These are phyloP conservation scores for Margaritifera margaritifera DNA, from an alignment of 2,888 invertebrate genomes.

Conservation along the genomic window DNA sequence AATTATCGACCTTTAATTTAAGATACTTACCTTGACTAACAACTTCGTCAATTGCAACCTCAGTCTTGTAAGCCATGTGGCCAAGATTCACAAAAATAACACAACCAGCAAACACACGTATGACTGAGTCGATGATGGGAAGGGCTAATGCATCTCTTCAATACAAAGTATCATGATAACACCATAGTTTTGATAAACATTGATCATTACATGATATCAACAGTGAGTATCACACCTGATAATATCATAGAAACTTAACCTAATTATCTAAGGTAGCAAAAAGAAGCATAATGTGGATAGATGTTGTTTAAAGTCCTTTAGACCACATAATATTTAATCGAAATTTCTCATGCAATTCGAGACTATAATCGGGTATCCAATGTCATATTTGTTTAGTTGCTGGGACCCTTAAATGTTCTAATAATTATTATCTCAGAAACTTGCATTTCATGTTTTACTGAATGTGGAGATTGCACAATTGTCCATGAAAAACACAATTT, in stretches of 20 bases:
- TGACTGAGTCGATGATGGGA: conserved; percentile 56
- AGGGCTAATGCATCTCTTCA: conserved; percentile 55
- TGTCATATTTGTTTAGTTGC: no score
- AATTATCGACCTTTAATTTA: neutral
- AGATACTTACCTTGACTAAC: conserved; percentile 50
- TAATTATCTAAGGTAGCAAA: neutral
- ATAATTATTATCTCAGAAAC: no score
- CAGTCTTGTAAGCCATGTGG: conserved; percentile 55
- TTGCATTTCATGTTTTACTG: no score
- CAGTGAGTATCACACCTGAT: neutral
- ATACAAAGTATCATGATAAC: neutral
- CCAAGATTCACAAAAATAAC: conserved; percentile 64
- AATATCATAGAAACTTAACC: neutral
- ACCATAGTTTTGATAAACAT: neutral
- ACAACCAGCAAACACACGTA: conserved; percentile 63
- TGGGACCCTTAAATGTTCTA: no score
- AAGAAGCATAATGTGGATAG: neutral
- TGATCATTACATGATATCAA: neutral
- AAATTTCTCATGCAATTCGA: no score
- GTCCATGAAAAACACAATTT: no score
- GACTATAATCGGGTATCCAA: no score
- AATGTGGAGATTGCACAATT: no score
- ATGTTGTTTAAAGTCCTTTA: no score
- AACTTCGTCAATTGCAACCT: conserved; percentile 49
- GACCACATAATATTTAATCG: no score